Conservation (phyloP, 2,113 vertebrate genomes). For the Paratilapia polleni region DNA sequence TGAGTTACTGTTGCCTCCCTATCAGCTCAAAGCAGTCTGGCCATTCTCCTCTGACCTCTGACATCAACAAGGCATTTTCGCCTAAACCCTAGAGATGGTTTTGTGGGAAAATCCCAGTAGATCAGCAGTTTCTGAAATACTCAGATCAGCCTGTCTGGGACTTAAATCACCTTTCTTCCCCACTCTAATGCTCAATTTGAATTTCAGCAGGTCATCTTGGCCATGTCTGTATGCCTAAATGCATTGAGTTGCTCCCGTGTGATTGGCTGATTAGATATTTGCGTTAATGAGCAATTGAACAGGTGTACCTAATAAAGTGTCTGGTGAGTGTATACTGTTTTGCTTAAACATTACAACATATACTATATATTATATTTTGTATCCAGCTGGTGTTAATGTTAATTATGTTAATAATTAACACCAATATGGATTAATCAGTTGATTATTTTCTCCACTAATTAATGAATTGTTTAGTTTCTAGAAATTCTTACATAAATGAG, state of each 20-base stretch:
- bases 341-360: neutral
- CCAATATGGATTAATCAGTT: neutral
- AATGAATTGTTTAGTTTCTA: neutral
- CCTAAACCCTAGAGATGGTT: no score
- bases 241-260: neutral
- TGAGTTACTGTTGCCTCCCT: no score
- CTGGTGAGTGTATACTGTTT: neutral
- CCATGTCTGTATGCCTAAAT: neutral
- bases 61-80: no score
- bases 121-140: neutral
- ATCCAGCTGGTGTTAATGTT: neutral
- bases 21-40: neutral
- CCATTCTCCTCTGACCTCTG: neutral
- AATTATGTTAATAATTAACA: neutral
- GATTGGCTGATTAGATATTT: neutral
- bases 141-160: no score
- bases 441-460: neutral
- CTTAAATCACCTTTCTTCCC: neutral
- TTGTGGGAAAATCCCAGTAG: no score
- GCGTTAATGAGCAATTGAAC: neutral
- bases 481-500: neutral
- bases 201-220: neutral
- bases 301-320: neutral
- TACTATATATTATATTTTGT: neutral
- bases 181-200: neutral